Evolutionary conservation across 2,888 invertebrate genomes (phyloP), one percentile per base, ranked within the genome.

Genomic region (Lamellibrachia satsuma): DNA sequence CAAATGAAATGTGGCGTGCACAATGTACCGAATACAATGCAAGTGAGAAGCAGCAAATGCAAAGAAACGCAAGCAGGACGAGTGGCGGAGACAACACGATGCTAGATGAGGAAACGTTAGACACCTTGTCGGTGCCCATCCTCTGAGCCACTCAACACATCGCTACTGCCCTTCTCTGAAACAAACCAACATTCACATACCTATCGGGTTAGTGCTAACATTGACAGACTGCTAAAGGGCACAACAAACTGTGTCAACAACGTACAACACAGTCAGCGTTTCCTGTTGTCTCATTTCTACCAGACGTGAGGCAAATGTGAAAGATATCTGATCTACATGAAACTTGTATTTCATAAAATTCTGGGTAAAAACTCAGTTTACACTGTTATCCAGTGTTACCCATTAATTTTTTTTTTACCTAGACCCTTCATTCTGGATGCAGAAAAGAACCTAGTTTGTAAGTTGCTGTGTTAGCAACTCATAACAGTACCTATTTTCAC

Each of bases 181-280:
- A 75, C 75, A 75, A 75, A 75, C 75, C 75, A 75, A 75, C 75
- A 75, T 15, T 75, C 75, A 75, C 75, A 75, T n/a, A 22, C 75
- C 75, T 75, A 75, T 15, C 11, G 22, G 75, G 75, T 75, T 75
- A 75, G 75, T 75, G 75, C 75, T 75, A 75, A 75, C 75, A 75
- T 39, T 39, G 39, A 39, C 75, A 15, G 75, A 75, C 75, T n/a
- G n/a, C 75, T 75, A 60, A 22, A 6, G 75, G 75, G 75, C 75
- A 22, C 6, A 6, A 6, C 75, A 75, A 75, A 75, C 3, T 22
- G 75, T 75, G 15, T 75, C 75, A 22, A 75, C 22, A 22, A 22
- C 15, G n/a, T 75, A 75, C 75, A 75, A 75, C 75, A 75, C 75
- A 2, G 75, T 4, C 6, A n/a, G 15, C 75, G 15, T 22, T 75